These are phyloP conservation scores for Drosophila funebris DNA, from an alignment of 1,140 invertebrate species.

Conservation along the genomic window DNA sequence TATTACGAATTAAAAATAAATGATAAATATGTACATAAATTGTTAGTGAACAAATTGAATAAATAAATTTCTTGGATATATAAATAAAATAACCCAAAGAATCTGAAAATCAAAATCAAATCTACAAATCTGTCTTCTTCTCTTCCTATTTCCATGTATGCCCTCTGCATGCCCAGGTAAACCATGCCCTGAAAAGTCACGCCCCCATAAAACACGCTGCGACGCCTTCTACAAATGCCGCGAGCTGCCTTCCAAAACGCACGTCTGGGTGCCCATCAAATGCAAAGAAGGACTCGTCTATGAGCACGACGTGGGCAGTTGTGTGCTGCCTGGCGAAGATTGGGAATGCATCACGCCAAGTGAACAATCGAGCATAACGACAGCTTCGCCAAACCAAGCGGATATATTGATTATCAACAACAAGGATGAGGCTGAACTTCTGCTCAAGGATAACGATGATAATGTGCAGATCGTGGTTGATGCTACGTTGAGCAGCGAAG, in stretches of 20 bases:
- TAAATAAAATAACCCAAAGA: no score
- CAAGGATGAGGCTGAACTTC: constrained; percentile 39
- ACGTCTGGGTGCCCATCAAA: constrained; percentile 85
- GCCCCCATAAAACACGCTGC: constrained; percentile 84
- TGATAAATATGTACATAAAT: neutral
- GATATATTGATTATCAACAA: constrained; percentile 63
- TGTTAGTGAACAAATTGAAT: neutral
- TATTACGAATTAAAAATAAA: neutral
- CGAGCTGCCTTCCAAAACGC: constrained; percentile 83
- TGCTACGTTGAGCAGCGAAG: constrained; percentile 54
- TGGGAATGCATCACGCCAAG: constrained; percentile 80
- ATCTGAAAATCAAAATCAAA: neutral
- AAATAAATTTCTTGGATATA: neutral
- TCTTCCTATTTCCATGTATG: constrained; percentile 3
- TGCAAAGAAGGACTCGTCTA: constrained; percentile 85
- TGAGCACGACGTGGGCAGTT: constrained; percentile 84
- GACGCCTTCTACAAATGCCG: constrained; percentile 85
- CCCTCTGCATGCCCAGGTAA: constrained; percentile 54
- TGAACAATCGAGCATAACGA: constrained; percentile 30
- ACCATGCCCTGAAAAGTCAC: constrained; percentile 84
- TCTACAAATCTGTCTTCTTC: constrained; percentile 1
- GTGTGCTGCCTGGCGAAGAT: constrained; percentile 84
- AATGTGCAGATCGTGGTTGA: constrained; percentile 64
- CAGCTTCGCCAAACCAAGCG: neutral
- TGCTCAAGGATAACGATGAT: constrained; percentile 47